phyloP scores from a whole-genome alignment of 2,797 vertebrate genomes.

The Acanthopagrus latus region DNA sequence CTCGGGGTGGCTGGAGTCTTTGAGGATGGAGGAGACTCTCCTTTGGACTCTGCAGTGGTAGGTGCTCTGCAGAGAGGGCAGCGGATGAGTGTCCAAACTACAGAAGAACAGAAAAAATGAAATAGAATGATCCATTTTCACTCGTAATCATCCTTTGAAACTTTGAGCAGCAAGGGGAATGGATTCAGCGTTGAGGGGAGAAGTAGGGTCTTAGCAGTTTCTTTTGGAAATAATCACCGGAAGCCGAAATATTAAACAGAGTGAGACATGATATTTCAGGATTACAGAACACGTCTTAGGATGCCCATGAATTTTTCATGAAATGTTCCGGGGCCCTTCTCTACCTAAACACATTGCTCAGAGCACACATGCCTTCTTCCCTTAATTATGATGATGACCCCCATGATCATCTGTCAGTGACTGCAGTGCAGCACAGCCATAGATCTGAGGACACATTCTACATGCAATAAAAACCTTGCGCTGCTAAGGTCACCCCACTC shows the following conservation, averaged over 20 bases:
- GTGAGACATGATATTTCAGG: slow-evolving; percentile 18
- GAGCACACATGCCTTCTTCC: slow-evolving; percentile 31
- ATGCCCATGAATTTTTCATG: slow-evolving; percentile 54
- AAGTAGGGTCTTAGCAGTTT: neutral
- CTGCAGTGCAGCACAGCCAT: slow-evolving; percentile 10
- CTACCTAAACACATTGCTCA: slow-evolving; percentile 36
- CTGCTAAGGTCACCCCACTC: slow-evolving; percentile 13
- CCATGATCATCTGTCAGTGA: slow-evolving; percentile 38
- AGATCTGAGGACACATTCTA: slow-evolving; percentile 3
- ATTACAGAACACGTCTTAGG: slow-evolving; percentile 32
- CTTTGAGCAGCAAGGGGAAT: neutral
- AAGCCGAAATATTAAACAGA: slow-evolving; percentile 25
- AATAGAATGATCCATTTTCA: neutral
- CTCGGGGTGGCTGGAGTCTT: too few species aligned
- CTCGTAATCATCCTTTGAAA: neutral
- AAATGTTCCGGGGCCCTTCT: slow-evolving; percentile 7
- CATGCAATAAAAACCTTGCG: neutral
- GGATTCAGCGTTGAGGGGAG: too few species aligned
- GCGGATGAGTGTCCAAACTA: neutral
- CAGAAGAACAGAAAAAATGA: neutral
- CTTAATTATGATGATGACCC: slow-evolving; percentile 46
- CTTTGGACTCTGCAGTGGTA: too few species aligned
- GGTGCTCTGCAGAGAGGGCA: too few species aligned
- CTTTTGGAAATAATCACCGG: neutral
- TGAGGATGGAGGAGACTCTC: too few species aligned